Percentiles rank a stretch among this genome's conserved stretches.
phyloP scores from a whole-genome alignment of 2,113 vertebrate species.

The Struthio camelus region DNA sequence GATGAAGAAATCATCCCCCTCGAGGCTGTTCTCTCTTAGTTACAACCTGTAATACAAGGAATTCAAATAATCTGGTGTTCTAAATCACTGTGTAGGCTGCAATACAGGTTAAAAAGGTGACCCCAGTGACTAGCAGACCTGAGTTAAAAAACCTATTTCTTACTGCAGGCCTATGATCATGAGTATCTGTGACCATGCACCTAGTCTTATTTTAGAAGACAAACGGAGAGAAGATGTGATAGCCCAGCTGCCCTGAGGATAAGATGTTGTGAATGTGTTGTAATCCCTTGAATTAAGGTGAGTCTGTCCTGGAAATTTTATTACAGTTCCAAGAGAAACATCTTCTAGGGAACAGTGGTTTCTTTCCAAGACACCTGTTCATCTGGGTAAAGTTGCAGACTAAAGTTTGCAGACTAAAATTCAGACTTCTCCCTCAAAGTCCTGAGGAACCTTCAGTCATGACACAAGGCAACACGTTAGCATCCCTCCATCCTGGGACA shows the following conservation, averaged over 20 bases:
- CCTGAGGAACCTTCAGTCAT: neutral
- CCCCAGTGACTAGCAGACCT: neutral
- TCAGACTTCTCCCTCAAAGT: neutral
- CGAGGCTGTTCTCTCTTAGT: neutral
- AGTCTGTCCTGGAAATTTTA: conserved; percentile 11
- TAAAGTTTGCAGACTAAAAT: too few relatives aligned
- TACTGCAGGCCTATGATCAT: neutral
- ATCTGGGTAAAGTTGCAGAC: neutral
- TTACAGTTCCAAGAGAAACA: neutral
- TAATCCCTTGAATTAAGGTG: neutral
- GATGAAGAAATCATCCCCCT: neutral
- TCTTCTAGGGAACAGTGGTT: conserved; percentile 22
- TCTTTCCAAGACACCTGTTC: conserved; percentile 18
- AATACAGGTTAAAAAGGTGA: neutral
- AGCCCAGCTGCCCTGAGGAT: neutral
- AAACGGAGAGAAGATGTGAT: neutral
- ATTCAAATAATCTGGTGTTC: neutral
- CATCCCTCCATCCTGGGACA: neutral
- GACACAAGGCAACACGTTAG: neutral
- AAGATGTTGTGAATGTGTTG: neutral
- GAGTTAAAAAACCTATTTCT: neutral
- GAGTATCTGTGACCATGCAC: neutral
- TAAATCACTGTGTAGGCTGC: neutral
- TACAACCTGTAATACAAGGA: neutral
- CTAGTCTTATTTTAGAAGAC: neutral